These are phyloP conservation scores for Spodoptera litura DNA, from an alignment of 1,140 invertebrate species.

Conservation along the genomic window DNA sequence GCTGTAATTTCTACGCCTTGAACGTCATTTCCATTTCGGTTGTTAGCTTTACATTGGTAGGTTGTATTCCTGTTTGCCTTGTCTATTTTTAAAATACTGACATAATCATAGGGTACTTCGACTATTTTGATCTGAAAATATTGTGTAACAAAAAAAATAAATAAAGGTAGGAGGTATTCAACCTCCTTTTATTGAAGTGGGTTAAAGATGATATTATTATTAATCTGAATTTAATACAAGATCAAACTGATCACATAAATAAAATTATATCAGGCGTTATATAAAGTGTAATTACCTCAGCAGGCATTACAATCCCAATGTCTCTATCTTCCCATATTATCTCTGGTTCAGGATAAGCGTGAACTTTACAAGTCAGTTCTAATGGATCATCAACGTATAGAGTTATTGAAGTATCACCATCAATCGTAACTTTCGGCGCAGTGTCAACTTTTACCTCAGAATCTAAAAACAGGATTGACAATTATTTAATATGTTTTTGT, in stretches of 20 bases:
- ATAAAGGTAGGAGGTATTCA: too few species aligned
- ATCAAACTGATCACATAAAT: too few species aligned
- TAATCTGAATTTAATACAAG: too few species aligned
- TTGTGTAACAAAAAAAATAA: too few species aligned
- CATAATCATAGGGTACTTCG: constrained; percentile 55
- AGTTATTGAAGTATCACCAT: constrained; percentile 44
- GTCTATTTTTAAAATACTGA: constrained; percentile 54
- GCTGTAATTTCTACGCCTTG: constrained; percentile 47
- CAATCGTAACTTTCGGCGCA: constrained; percentile 51
- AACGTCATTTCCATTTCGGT: constrained; percentile 34
- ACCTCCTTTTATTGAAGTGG: too few species aligned
- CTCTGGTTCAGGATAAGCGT: constrained; percentile 61
- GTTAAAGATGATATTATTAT: too few species aligned
- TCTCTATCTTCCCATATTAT: constrained; percentile 58
- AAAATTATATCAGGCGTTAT: too few species aligned
- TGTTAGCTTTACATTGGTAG: constrained; percentile 60
- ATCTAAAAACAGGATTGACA: not conserved
- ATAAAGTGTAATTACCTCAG: constrained; percentile 40
- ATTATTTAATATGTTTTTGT: too few species aligned
- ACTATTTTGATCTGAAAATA: constrained; percentile 50
- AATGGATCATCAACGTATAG: constrained; percentile 50
- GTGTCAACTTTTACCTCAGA: constrained; percentile 32
- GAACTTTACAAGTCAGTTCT: constrained; percentile 60
- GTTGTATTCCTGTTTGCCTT: constrained; percentile 54
- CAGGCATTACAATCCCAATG: constrained; percentile 1